Evolutionary conservation across 2,888 invertebrate genomes (phyloP).

Genomic region (Drosophila hamatofila): DNA sequence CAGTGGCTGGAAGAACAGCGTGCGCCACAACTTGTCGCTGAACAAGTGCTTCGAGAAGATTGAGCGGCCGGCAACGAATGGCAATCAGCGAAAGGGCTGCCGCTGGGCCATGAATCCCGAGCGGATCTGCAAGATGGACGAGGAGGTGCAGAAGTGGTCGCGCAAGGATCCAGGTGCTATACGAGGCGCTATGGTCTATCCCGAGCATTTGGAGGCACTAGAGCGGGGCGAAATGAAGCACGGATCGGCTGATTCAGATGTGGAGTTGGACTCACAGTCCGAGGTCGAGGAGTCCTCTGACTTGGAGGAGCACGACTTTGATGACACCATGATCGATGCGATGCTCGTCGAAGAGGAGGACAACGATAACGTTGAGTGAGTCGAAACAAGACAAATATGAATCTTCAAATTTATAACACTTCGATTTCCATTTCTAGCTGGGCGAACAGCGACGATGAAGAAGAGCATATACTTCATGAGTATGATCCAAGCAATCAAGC

Average conservation of each 20-base stretch:
- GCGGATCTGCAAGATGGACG: constrained; percentile 98
- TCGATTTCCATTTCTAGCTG: constrained; percentile 24
- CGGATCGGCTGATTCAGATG: constrained; percentile 88
- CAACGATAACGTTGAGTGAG: constrained; percentile 85
- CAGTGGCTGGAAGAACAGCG: constrained; percentile 99
- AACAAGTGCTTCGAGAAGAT: constrained; percentile 99
- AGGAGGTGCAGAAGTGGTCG: constrained; percentile 99
- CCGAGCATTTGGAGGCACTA: constrained; percentile 93
- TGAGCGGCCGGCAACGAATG: constrained; percentile 95
- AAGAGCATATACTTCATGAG: constrained; percentile 51
- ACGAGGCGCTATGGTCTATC: constrained; percentile 96
- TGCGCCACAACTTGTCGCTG: constrained; percentile 97
- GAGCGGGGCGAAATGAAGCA: constrained; percentile 96
- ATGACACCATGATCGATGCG: constrained; percentile 86
- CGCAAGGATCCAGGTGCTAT: constrained; percentile 97
- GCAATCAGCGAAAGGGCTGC: constrained; percentile 94
- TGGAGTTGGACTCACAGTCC: constrained; percentile 85
- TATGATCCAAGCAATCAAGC: constrained; percentile 39
- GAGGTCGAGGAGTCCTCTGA: constrained; percentile 86
- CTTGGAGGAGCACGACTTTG: constrained; percentile 87
- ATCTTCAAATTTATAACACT: neutral
- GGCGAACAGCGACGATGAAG: constrained; percentile 59
- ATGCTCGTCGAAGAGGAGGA: constrained; percentile 85
- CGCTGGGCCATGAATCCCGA: constrained; percentile 98
- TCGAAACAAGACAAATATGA: neutral